Conservation (phyloP, 1,140 invertebrate genomes). For the Steinernema feltiae region DNA sequence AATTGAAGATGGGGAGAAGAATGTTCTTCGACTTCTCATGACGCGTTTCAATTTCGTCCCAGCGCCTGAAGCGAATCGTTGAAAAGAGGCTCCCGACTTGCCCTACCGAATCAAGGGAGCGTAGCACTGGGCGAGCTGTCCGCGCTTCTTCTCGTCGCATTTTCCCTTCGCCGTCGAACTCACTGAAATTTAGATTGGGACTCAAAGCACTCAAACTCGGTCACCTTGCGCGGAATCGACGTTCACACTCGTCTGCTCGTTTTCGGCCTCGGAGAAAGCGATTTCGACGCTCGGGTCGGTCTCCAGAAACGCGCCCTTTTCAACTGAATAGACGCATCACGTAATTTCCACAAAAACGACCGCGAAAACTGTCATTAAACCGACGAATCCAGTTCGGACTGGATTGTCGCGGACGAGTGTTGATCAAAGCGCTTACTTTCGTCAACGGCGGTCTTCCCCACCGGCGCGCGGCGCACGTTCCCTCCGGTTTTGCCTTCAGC, state of each 20-base stretch:
- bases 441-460: neutral
- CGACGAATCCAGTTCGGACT: neutral
- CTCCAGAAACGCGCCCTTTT: neutral
- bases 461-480: neutral
- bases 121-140: slow-evolving; percentile 1
- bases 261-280: neutral
- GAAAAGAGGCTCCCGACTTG: neutral
- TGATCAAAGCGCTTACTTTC: neutral
- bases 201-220: neutral
- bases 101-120: neutral
- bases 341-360: neutral
- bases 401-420: neutral
- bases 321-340: neutral
- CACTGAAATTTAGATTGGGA: neutral
- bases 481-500: neutral
- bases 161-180: neutral
- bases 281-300: neutral
- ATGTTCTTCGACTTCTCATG: neutral
- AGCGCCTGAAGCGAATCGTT: neutral
- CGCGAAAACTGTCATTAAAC: neutral
- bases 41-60: neutral
- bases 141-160: neutral
- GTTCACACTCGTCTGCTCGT: neutral
- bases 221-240: neutral
- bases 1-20: neutral